These are phyloP conservation scores for Reinhardtius hippoglossoides DNA, from an alignment of 2,113 vertebrate genomes.

Conservation along the genomic window DNA sequence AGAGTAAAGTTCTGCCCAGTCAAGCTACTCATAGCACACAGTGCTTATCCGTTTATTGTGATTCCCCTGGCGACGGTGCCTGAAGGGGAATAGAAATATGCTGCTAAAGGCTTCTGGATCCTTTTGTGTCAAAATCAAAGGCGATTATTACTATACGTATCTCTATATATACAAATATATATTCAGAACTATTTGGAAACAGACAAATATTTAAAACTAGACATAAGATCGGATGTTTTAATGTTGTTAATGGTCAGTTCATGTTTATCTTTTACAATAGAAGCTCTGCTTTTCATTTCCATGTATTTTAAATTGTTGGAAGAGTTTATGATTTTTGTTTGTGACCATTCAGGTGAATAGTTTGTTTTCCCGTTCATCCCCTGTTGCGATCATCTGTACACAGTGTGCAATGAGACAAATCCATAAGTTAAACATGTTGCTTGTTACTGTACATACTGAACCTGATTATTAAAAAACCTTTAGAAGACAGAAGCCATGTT, in stretches of 20 bases:
- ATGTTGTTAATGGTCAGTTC: neutral
- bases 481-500: constrained; percentile 74
- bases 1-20: neutral
- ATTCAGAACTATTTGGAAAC: neutral
- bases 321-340: constrained; percentile 26
- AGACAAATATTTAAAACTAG: neutral
- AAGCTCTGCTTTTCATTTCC: constrained; percentile 17
- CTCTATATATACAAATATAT: neutral
- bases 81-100: constrained; percentile 16
- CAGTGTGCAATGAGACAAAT: constrained; percentile 47
- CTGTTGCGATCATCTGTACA: constrained; percentile 21
- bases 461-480: constrained; percentile 55
- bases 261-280: constrained; percentile 1
- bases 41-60: neutral
- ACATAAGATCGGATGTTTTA: neutral
- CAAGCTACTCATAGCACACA: neutral
- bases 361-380: constrained; percentile 1
- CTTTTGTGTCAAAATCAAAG: neutral
- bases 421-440: constrained; percentile 16
- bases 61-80: constrained; percentile 17
- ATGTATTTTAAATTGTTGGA: constrained; percentile 15
- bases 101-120: neutral
- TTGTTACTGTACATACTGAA: constrained; percentile 69
- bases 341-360: constrained; percentile 31
- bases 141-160: neutral